Percentiles rank a stretch among this genome's conserved stretches.
phyloP scores from a whole-genome alignment of 2,113 vertebrate species.

The Burhinus oedicnemus region DNA sequence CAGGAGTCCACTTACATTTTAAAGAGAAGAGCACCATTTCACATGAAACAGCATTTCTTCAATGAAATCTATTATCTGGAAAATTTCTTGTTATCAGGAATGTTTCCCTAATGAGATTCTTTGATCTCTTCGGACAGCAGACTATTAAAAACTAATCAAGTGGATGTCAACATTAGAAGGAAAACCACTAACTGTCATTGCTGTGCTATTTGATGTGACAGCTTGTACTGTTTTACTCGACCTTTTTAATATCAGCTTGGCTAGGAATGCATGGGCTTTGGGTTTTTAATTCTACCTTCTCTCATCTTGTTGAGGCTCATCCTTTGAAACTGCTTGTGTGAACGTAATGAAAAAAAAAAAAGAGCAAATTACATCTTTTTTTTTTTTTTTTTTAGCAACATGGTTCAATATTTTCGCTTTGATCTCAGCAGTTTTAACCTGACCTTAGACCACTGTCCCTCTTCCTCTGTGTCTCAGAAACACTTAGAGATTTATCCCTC shows the following conservation, averaged over 20 bases:
- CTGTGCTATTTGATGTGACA: background rate
- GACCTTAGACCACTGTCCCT: background rate
- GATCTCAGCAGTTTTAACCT: constrained; percentile 19
- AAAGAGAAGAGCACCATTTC: background rate
- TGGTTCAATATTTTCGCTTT: background rate
- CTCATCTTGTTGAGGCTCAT: background rate
- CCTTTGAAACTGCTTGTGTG: background rate
- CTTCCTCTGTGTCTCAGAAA: background rate
- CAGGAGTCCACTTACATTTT: background rate
- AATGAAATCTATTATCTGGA: background rate
- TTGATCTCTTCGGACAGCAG: constrained; percentile 35
- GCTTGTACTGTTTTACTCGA: background rate
- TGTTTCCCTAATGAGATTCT: constrained; percentile 7
- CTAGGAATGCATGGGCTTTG: background rate
- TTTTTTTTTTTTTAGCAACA: background rate
- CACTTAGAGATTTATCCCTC: background rate
- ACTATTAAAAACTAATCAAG: constrained; percentile 24
- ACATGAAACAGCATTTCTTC: constrained; percentile 33
- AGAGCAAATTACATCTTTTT: background rate
- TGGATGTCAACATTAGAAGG: background rate
- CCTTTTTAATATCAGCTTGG: background rate
- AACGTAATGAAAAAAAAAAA: background rate
- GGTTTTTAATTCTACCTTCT: background rate
- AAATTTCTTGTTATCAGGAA: background rate
- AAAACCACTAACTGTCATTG: background rate